Evolutionary conservation across 2,888 invertebrate species (phyloP), one percentile per base, ranked within the genome.

Genomic region (Pyrochroa serraticornis): DNA sequence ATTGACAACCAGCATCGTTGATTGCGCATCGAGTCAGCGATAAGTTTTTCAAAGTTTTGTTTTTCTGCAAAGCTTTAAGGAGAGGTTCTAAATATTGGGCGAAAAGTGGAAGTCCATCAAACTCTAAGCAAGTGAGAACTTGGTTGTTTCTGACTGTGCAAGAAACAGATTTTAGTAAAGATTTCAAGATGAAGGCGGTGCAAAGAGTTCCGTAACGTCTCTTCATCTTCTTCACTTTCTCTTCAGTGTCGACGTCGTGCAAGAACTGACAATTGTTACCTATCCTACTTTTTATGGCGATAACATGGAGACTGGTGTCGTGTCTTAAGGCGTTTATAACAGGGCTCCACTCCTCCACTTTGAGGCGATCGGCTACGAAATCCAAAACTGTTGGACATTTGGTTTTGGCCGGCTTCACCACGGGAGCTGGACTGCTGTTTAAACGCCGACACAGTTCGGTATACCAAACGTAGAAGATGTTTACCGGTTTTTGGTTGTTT

Each of bases 291-390:
- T 85, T 83, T 60, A 92, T 84, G 32, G 84, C 82, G 59, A 92
- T 81, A 58, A 85, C 83, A 74, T 89, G 88, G 3, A 92, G 81
- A 58, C 87, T 88, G 45, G 87, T 82, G 75, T 92, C 92, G 63
- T 87, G 82, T 43, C 86, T 83, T 3, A 92, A 77, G 0, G 92
- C 88, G 67, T 89, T 88, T 45, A 90, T 78, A 43, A 92, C 86
- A 1, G 91, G 87, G 31, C 84, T 82, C 92, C 92, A 92, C 64
- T 92, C 91, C 59, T 83, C 85, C 60, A 89, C 85, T 70, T 87
- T 89, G 45, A 92, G 83, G 63, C 91, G 85, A 72, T 92, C 92
- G 46, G 87, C 89, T 63, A 84, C 85, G 68, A 92, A 88, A 66
- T 92, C 91, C 63, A 79, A 61, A 5, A 79, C 72, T 6, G 75